A percentile compares a stretch with the other conserved stretches of the same genome.
Evolutionary conservation across 2,888 invertebrate genomes (phyloP).

Genomic region (Mesochorus sp.): DNA sequence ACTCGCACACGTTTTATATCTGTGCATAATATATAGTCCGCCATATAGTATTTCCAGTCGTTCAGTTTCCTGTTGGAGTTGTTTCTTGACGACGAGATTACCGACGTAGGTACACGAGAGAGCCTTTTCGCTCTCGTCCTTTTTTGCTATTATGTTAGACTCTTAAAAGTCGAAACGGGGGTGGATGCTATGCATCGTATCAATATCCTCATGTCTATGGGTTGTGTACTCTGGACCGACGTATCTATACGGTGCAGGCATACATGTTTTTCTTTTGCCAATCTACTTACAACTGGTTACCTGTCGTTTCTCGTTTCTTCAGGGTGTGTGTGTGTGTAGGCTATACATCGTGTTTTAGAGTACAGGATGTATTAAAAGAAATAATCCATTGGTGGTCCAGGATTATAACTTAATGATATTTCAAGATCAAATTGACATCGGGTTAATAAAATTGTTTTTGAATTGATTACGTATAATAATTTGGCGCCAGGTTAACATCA

Average conservation of each 20-base stretch:
- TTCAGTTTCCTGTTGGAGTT: background rate
- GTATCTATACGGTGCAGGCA: background rate
- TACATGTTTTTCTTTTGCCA: slow-evolving; percentile 11
- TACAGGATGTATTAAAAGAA: slow-evolving; percentile 1
- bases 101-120: background rate
- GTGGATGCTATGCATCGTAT: background rate
- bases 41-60: slow-evolving; percentile 13
- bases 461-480: no score
- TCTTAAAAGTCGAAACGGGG: background rate
- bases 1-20: slow-evolving; percentile 13
- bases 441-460: no score
- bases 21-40: slow-evolving; percentile 5
- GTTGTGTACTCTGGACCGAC: slow-evolving; percentile 10
- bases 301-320: slow-evolving; percentile 11
- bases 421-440: no score
- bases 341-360: background rate
- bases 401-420: background rate
- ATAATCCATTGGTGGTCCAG: no score
- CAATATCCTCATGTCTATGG: slow-evolving; percentile 10
- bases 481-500: no score
- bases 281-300: slow-evolving; percentile 17
- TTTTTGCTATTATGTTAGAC: background rate
- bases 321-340: background rate
- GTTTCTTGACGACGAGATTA: background rate
- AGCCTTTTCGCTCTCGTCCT: background rate